Base-by-base conservation (phyloP, 2,888 invertebrate species). In the Ferdinandea cuprea region DNA sequence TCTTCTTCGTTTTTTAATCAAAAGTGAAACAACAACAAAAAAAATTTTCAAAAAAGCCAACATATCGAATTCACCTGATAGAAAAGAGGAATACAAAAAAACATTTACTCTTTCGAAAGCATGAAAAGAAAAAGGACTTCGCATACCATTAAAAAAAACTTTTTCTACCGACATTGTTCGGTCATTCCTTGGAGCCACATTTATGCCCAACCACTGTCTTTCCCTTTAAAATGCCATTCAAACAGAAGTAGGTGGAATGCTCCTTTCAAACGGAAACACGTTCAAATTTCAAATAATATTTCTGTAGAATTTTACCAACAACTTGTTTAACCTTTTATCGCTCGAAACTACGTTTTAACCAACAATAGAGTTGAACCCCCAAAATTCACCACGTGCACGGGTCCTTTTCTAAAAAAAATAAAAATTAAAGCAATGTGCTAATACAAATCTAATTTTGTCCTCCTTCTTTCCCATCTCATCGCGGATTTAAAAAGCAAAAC, bases 111-210 rank as follows among this genome's bases (percentile, higher is more conserved):
- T 28, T 54, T 21, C n/a, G 5, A 5, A 19, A 35, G 46, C 28
- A 72, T 28, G 37, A 37, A 28, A 17, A 17, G n/a, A 28, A 54
- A 30, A 30, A 40, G 28, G 17, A 72, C 50, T 42, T 44, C 25
- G 48, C 19, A 19, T 25, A 25, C 32, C 17, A 58, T 21, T 21
- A 61, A 19, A 9, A 40, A 65, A 72, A 76, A 76, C 63, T 63
- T 69, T 71, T 71, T 76, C 52, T 63, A 59, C 58, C 17, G 25
- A 66, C 66, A 59, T 32, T 46, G 37, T 21, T 52, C 17, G 40
- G 37, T 40, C 21, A 37, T 52, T 59, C 40, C 65, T 69, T 48
- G n/a, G 8, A 32, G 74, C 56, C 17, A 58, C 1, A n/a, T 54
- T 44, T 13, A 28, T 19, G 28, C 32, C n/a, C 21, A 52, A 9